Evolutionary conservation across 2,888 invertebrate species (phyloP).

Genomic region (Beris chalybata): DNA sequence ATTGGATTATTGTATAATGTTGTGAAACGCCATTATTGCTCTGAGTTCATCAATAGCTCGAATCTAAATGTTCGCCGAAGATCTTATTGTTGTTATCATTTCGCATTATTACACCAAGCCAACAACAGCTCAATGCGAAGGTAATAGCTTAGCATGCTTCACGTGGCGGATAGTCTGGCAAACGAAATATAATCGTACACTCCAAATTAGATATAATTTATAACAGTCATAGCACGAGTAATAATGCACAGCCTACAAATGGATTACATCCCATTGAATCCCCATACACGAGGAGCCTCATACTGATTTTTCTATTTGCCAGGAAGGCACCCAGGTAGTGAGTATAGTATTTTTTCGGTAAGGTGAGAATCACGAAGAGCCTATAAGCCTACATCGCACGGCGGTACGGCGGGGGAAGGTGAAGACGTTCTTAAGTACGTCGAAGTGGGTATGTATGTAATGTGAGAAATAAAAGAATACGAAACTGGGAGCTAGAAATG

Average conservation of each 20-base stretch:
- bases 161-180: conserved; percentile 4
- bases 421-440: too few relatives aligned
- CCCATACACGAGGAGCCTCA: conserved; percentile 16
- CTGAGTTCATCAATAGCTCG: conserved; percentile 28
- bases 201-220: conserved; percentile 33
- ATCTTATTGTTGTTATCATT: conserved; percentile 29
- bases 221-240: conserved; percentile 32
- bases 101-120: not conserved
- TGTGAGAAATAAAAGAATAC: too few relatives aligned
- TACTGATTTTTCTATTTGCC: not conserved
- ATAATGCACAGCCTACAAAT: conserved; percentile 32
- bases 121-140: not conserved
- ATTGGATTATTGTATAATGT: conserved; percentile 17
- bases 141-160: conserved; percentile 6
- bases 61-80: conserved; percentile 31
- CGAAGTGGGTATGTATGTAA: too few relatives aligned
- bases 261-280: conserved; percentile 32
- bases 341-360: conserved; percentile 24
- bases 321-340: conserved; percentile 13
- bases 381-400: too few relatives aligned
- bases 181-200: conserved; percentile 26
- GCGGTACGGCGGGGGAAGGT: too few relatives aligned
- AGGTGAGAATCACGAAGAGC: conserved; percentile 25
- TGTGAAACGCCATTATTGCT: conserved; percentile 19
- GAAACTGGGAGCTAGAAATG: too few relatives aligned